A percentile compares a stretch with the other conserved stretches of the same genome.
Evolutionary conservation across 2,888 invertebrate species (phyloP).

Genomic region (Diadegma fenestrale): DNA sequence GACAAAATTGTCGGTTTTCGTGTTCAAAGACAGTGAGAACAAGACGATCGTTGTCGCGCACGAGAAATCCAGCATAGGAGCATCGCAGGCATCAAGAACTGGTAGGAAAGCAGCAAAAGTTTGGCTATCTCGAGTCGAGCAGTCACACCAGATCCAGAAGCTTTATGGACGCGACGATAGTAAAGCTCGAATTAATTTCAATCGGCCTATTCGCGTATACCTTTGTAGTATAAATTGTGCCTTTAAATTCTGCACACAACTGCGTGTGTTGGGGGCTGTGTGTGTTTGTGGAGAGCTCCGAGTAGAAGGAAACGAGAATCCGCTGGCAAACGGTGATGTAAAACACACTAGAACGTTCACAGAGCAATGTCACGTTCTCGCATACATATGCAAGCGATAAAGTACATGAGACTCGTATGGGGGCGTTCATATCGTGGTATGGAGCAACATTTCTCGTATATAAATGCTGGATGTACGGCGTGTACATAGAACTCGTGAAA

Average conservation of each 20-base stretch:
- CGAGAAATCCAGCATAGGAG: constrained; percentile 38
- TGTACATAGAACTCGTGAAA: neutral
- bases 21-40: neutral
- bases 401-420: constrained; percentile 10
- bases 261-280: neutral
- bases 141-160: constrained; percentile 65
- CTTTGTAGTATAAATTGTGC: constrained; percentile 64
- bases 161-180: constrained; percentile 78
- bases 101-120: constrained; percentile 57
- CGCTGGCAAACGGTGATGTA: constrained; percentile 45
- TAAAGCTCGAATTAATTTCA: constrained; percentile 84
- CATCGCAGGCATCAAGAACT: no score
- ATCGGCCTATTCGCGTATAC: constrained; percentile 79
- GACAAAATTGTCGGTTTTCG: no score
- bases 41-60: constrained; percentile 32
- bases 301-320: constrained; percentile 24
- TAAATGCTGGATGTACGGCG: neutral
- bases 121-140: constrained; percentile 68
- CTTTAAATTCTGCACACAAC: constrained; percentile 3
- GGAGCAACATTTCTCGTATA: constrained; percentile 43
- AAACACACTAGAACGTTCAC: constrained; percentile 52
- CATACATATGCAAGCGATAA: constrained; percentile 6
- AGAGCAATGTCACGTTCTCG: constrained; percentile 33
- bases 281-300: neutral
- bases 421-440: constrained; percentile 38